Base-by-base conservation (phyloP, 2,797 vertebrate genomes). In the Novumbra hubbsi region DNA sequence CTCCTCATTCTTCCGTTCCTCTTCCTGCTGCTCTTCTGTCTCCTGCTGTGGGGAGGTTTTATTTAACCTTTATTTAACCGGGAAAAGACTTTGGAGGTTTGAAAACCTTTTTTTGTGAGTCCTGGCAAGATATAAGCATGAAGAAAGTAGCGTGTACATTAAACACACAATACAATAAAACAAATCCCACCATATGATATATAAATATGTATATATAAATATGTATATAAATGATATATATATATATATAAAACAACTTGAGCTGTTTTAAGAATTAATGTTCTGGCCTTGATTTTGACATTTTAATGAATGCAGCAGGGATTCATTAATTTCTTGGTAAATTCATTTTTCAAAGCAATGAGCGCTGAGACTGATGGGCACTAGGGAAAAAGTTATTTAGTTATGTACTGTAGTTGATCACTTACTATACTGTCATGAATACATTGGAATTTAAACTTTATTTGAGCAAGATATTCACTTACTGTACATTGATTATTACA, bases 1-100 rank as follows among this genome's bases (percentile, higher is more conserved):
- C 74, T 73, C 70, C 70, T 72, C 57, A 16, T 72, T 57, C 62
- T 41, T 71, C 38, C 50, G 17, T 32, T 49, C 50, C 49, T 48
- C 38, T 21, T 19, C 12, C 21, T 5, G 38, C 17, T 8, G 2
- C 5, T 17, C 30, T 19, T 63, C 68, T n/a, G 17, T 48, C 19
- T 49, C 12, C 24, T n/a, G 30, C 41, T 67, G 65, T 38, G 65
- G 34, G 34, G 2, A 38, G 34, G 34, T 38, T 38, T 38, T 38
- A 38, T 38, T 5, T 38, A 38, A 38, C 34, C 34, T 38, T 38
- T 38, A 38, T 38, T 38, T 38, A 38, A 3, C 34, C 34, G 8
- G 34, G 4, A 38, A 38, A 38, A 38, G 34, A 38, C 34, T 7
- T 38, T 38, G 5, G 34, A 38, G 34, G 34, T 38, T 38, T 38